Conservation (phyloP, 2,113 vertebrate genomes). For the Siphamia tubifer region DNA sequence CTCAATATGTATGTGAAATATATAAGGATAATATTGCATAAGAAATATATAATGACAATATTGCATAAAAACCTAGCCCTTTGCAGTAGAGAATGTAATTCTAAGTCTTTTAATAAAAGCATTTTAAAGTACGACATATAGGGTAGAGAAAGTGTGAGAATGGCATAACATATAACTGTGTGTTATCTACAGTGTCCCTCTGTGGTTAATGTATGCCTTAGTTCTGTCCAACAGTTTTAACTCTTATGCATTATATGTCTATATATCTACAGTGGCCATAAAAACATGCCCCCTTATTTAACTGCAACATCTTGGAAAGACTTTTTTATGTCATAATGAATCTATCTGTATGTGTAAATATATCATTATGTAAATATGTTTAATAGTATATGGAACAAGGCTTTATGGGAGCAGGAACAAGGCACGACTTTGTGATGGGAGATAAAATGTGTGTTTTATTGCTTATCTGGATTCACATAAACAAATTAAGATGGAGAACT, state of each 20-base stretch:
- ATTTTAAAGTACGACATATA: background rate
- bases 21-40: no score
- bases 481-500: background rate
- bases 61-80: background rate
- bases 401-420: conserved; percentile 25
- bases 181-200: no score
- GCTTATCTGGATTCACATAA: background rate
- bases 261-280: background rate
- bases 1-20: no score
- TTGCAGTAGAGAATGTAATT: no score
- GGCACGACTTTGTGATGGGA: conserved; percentile 20
- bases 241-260: no score
- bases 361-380: conserved; percentile 29
- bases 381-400: background rate
- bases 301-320: background rate
- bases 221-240: background rate
- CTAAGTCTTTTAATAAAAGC: background rate
- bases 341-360: background rate
- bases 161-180: background rate
- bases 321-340: background rate
- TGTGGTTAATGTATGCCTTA: no score
- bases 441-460: background rate
- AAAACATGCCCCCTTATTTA: background rate
- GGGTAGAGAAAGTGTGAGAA: background rate
- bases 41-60: no score